Conservation (phyloP, 1,140 invertebrate genomes). For the Drosophila asahinai region DNA sequence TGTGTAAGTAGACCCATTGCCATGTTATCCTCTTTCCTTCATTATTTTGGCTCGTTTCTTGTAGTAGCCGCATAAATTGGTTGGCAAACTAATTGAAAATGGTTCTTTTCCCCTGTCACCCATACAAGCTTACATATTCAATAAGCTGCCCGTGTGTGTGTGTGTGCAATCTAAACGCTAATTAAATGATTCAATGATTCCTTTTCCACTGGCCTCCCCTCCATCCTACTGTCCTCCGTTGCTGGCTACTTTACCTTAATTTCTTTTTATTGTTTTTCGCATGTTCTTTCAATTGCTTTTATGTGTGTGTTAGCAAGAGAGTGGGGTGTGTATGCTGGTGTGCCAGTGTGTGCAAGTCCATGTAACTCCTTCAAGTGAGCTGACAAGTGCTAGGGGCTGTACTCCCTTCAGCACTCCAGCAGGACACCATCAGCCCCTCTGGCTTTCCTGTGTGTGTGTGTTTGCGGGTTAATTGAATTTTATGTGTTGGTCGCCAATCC, state of each 20-base stretch:
- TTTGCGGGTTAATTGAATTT: constrained; percentile 78
- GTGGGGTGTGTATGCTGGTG: constrained; percentile 1
- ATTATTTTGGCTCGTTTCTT: constrained; percentile 57
- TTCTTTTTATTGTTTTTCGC: constrained; percentile 82
- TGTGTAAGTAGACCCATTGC: constrained; percentile 31
- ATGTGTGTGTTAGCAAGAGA: constrained; percentile 34
- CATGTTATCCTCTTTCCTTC: constrained; percentile 52
- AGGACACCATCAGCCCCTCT: neutral
- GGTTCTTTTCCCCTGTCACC: constrained; percentile 53
- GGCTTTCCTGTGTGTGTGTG: constrained; percentile 27
- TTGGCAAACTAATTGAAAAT: constrained; percentile 79
- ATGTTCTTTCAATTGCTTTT: constrained; percentile 79
- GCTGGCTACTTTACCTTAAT: constrained; percentile 76
- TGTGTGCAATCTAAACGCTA: constrained; percentile 78
- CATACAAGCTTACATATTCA: constrained; percentile 51
- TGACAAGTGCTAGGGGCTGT: constrained; percentile 47
- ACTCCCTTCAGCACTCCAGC: constrained; percentile 13
- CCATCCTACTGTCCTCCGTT: neutral
- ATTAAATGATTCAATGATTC: constrained; percentile 84
- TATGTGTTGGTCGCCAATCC: constrained; percentile 79
- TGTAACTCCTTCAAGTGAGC: constrained; percentile 71
- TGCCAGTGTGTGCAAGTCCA: constrained; percentile 45
- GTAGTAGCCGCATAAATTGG: constrained; percentile 74
- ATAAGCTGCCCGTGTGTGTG: constrained; percentile 56
- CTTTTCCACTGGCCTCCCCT: constrained; percentile 20